These are phyloP conservation scores for Folsomia manolachei DNA, from an alignment of 2,888 invertebrate genomes.

Conservation along the genomic window DNA sequence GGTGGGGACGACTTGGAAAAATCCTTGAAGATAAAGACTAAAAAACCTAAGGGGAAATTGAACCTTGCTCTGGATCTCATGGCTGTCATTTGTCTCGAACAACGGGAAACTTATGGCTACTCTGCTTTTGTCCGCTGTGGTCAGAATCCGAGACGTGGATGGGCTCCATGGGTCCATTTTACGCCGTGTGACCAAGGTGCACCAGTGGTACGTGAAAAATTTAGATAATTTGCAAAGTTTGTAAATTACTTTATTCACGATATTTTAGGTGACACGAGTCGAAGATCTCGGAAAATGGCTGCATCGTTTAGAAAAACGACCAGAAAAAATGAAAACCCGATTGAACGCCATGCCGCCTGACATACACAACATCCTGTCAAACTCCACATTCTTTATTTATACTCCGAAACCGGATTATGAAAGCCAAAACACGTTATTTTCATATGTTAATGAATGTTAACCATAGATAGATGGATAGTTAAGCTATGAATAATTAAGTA, in stretches of 20 bases:
- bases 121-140: conserved; percentile 8
- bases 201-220: not conserved
- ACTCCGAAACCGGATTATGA: conserved; percentile 12
- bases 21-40: not conserved
- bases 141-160: conserved; percentile 12
- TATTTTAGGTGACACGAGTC: conserved; percentile 28
- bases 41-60: not conserved
- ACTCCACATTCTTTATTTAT: conserved; percentile 27
- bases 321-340: conserved; percentile 18
- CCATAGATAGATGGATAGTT: no score
- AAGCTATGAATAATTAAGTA: no score
- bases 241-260: not conserved
- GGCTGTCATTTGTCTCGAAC: not conserved
- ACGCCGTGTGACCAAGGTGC: not conserved
- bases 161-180: not conserved
- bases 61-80: not conserved
- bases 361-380: conserved; percentile 23
- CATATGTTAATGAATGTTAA: conserved; percentile 13
- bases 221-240: not conserved
- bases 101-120: not conserved
- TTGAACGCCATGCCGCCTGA: conserved; percentile 25
- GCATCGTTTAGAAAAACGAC: conserved; percentile 25
- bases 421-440: conserved; percentile 10
- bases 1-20: not conserved
- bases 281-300: conserved; percentile 37